Evolutionary conservation across 2,797 vertebrate genomes (phyloP).

Genomic region (Mergus octosetaceus): DNA sequence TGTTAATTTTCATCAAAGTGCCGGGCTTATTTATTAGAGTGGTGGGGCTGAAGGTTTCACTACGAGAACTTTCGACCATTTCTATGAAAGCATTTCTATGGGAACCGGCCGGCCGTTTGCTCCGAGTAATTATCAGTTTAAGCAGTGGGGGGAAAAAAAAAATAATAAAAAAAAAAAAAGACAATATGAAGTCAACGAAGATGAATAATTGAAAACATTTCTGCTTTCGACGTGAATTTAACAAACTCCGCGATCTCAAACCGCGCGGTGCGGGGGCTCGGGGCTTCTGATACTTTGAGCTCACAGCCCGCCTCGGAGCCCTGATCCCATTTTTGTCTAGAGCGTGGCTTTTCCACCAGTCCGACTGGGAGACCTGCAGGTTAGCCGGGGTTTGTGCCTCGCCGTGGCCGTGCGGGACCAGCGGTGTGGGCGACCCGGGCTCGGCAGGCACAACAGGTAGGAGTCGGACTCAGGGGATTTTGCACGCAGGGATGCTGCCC

Average conservation of each 20-base stretch:
- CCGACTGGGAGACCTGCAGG: conserved; percentile 73
- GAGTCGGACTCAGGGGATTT: conserved; percentile 49
- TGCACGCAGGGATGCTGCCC: neutral
- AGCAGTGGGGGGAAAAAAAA: neutral
- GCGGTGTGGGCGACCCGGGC: conserved; percentile 55
- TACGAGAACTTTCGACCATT: conserved; percentile 71
- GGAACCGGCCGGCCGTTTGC: conserved; percentile 51
- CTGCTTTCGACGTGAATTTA: conserved; percentile 28
- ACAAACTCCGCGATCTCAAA: conserved; percentile 29
- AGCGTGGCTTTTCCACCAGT: conserved; percentile 73
- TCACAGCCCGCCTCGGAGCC: conserved; percentile 70
- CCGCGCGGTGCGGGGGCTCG: neutral
- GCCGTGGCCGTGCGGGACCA: conserved; percentile 32
- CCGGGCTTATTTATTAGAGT: conserved; percentile 74
- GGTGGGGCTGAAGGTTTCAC: conserved; percentile 69
- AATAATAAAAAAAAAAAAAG: neutral
- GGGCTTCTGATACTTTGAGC: conserved; percentile 72
- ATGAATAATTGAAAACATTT: conserved; percentile 64
- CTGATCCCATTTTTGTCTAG: conserved; percentile 74
- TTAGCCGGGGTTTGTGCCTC: conserved; percentile 51
- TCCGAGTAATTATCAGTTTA: conserved; percentile 68
- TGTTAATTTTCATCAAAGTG: conserved; percentile 85
- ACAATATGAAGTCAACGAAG: conserved; percentile 71
- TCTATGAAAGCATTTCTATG: conserved; percentile 69
- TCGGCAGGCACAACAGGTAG: conserved; percentile 69